Conservation (phyloP, 2,797 vertebrate genomes). For the Hydrocynus forskahlii region DNA sequence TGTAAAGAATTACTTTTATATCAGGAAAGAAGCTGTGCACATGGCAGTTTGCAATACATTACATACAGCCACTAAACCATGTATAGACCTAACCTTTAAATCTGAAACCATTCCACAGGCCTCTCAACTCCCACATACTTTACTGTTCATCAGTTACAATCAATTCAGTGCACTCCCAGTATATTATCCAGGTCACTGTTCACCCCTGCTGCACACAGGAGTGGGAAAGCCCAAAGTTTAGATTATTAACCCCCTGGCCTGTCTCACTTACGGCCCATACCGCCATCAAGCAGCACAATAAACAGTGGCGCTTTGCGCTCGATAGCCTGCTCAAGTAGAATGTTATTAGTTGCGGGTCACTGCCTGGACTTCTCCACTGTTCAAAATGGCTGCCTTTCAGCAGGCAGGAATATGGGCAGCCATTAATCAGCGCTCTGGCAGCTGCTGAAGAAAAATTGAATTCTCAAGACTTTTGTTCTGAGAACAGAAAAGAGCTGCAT, state of each 20-base stretch:
- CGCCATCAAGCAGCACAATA: constrained; percentile 59
- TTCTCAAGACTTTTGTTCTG: constrained; percentile 48
- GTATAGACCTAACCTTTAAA: constrained; percentile 32
- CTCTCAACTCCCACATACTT: constrained; percentile 19
- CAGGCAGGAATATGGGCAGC: constrained; percentile 74
- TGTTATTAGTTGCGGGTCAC: constrained; percentile 84
- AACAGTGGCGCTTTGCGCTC: constrained; percentile 66
- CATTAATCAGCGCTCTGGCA: constrained; percentile 84
- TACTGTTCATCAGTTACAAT: constrained; percentile 45
- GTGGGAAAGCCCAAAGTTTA: constrained; percentile 46
- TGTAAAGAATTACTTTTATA: no score
- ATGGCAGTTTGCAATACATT: neutral
- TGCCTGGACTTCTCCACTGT: constrained; percentile 74
- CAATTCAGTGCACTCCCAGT: constrained; percentile 30
- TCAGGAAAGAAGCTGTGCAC: neutral
- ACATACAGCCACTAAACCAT: constrained; percentile 7
- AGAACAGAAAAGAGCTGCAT: constrained; percentile 11
- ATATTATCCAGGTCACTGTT: constrained; percentile 35
- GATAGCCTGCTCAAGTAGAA: constrained; percentile 81
- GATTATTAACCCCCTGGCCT: constrained; percentile 59
- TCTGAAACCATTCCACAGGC: constrained; percentile 17
- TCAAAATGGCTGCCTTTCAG: constrained; percentile 77
- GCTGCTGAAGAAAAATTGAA: constrained; percentile 70
- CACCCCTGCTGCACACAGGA: constrained; percentile 27
- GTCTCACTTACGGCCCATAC: constrained; percentile 50